Evolutionary conservation across 2,888 invertebrate genomes (phyloP), one percentile per base, ranked within the genome.

Genomic region (Apamea epomidion): DNA sequence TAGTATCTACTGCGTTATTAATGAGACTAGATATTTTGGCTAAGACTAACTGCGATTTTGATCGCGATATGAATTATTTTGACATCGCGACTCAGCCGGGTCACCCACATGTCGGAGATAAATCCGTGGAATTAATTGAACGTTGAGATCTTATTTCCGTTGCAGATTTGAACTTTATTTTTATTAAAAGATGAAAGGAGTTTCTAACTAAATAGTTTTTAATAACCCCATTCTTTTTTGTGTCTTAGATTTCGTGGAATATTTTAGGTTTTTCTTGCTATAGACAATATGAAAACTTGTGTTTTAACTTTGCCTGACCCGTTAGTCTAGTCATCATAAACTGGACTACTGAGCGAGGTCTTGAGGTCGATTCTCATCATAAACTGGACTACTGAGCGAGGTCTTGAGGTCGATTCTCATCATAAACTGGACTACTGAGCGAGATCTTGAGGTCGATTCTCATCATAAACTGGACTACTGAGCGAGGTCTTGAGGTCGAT

Each of bases 1-100:
- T 37, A 1, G 10, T 14, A 16, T 54, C 32, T 37, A 48, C 37
- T 58, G 25, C 14, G 25, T 37, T 6, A 76, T 62, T 82, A 54
- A 84, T 72, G 16, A 58, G 14, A 25, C 29, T 62, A 84, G n/a
- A 72, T 72, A 82, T 77, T 60, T 51, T 25, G 18, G 14, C 37
- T 37, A 37, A 32, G 32, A 76, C 67, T 74, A 58, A 74, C 73
- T 67, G 2, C 25, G 67, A 80, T 78, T 81, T 79, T 79, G 80
- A 88, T 88, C 81, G 71, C 29, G 42, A 42, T 74, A 64, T 83
- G 74, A 88, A 71, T 79, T 74, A 87, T 83, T 73, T 72, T 42
- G 82, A 76, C 69, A n/a, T n/a, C 18, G 37, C 18, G 29, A 29
- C 18, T 51, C 18, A 10, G 25, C 37, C 78, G 68, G 29, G 12